These are phyloP conservation scores for Misgurnus anguillicaudatus DNA, from an alignment of 2,113 vertebrate genomes.

Conservation along the genomic window DNA sequence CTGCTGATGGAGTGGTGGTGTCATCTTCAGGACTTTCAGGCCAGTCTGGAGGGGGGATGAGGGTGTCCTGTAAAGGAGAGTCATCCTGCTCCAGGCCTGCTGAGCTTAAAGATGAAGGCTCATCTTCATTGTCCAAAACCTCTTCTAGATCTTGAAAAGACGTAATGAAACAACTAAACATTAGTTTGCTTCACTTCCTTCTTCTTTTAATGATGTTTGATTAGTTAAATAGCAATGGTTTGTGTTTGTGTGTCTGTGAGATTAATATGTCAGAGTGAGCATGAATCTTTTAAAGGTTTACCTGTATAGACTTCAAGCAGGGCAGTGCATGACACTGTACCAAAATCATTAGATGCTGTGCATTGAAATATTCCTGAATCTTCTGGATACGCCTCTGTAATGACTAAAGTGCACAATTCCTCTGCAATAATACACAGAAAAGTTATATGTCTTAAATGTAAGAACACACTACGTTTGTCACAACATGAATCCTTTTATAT, in stretches of 20 bases:
- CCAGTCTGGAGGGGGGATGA: slow-evolving; percentile 69
- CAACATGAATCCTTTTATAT: neutral
- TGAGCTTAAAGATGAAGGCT: neutral
- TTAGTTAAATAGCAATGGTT: too few relatives aligned
- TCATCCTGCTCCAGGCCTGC: slow-evolving; percentile 46
- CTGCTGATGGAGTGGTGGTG: neutral
- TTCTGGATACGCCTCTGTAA: slow-evolving; percentile 87
- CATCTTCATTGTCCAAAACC: slow-evolving; percentile 63
- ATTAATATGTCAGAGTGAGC: neutral
- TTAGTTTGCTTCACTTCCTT: neutral
- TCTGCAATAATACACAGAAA: slow-evolving; percentile 68
- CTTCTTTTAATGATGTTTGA: too few relatives aligned
- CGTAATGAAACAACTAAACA: neutral
- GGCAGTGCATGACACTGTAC: slow-evolving; percentile 78
- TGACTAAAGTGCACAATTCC: slow-evolving; percentile 87
- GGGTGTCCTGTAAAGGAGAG: slow-evolving; percentile 58
- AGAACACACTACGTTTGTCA: neutral
- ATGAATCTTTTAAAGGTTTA: slow-evolving; percentile 54
- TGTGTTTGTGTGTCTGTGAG: neutral
- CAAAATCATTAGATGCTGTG: slow-evolving; percentile 81
- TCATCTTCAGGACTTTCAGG: slow-evolving; percentile 64
- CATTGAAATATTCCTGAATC: slow-evolving; percentile 88
- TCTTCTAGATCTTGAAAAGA: slow-evolving; percentile 68
- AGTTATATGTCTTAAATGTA: neutral
- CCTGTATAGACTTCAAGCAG: slow-evolving; percentile 80